A percentile compares a stretch with the other conserved stretches of the same genome.
Evolutionary conservation across 2,797 vertebrate species (phyloP).

Genomic region (Coreius guichenoti): DNA sequence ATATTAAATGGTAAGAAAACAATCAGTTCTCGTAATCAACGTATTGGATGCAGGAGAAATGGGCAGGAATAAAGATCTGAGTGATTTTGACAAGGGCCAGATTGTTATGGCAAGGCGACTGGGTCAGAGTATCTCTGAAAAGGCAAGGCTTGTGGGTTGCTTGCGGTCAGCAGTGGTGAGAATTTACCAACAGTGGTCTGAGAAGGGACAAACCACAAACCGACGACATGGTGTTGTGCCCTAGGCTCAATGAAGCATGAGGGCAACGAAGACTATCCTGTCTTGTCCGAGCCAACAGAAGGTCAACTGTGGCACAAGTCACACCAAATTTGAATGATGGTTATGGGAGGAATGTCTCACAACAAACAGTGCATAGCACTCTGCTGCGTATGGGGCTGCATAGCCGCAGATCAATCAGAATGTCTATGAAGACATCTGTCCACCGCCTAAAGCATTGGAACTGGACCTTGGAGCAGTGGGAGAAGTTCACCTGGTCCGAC

Average conservation of each 20-base stretch:
- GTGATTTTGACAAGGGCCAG: no score
- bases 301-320: neutral
- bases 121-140: no score
- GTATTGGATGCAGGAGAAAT: no score
- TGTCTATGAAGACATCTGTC: neutral
- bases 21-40: no score
- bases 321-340: neutral
- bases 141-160: no score
- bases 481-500: neutral
- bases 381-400: neutral
- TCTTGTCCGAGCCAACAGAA: neutral
- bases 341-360: neutral
- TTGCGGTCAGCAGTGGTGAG: no score
- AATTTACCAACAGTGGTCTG: no score
- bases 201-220: no score
- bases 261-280: neutral
- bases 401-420: neutral
- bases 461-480: neutral
- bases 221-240: neutral
- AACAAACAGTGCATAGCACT: neutral
- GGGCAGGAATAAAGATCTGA: no score
- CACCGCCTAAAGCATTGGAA: neutral
- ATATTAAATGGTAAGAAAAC: no score
- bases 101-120: no score
- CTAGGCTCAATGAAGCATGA: neutral